Base-by-base conservation (phyloP, 2,113 vertebrate species). In the Bostrychus sinensis region DNA sequence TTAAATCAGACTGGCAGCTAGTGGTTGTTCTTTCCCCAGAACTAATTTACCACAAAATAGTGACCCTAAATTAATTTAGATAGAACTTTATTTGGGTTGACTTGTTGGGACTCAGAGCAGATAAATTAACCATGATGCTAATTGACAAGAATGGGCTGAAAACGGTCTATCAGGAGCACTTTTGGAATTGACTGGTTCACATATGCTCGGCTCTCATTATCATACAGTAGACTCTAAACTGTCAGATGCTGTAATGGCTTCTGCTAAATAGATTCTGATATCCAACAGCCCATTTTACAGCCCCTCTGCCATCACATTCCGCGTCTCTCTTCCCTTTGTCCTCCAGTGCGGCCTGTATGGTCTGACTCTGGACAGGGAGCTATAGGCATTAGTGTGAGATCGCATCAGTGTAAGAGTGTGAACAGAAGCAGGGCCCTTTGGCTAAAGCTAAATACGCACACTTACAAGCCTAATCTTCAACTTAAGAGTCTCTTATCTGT, bases 391-490 rank as follows among this genome's bases (percentile, higher is more conserved):
- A 55, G 43, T 51, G 56, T 42, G 1, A 26, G 57, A 56, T 58
- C 13, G 55, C 42, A 62, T 78, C 46, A 56, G 13, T 62, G 38
- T 66, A 37, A 14, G 39, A 16, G 38, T 67, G 62, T 67, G 62
- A 70, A 78, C 78, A 69, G 45, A 76, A 50, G 53, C 62, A n/a
- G 67, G 64, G 69, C 56, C 59, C 36, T 71, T 54, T 68, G 64
- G 51, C 70, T 66, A 43, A 62, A 53, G 22, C 50, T 56, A 50
- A 56, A 78, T 66, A 75, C 58, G 51, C 56, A 56, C 42, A 43
- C 78, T 68, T 46, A 74, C 55, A 68, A 66, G 38, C 71, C 59
- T 69, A 82, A 74, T 76, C 74, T 48, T 26, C 12, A 38, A n/a
- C 48, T 72, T n/a, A 55, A 51, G 39, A 56, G 54, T 25, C 6